phyloP scores from a whole-genome alignment of 2,888 invertebrate genomes.

The Teleogryllus oceanicus region DNA sequence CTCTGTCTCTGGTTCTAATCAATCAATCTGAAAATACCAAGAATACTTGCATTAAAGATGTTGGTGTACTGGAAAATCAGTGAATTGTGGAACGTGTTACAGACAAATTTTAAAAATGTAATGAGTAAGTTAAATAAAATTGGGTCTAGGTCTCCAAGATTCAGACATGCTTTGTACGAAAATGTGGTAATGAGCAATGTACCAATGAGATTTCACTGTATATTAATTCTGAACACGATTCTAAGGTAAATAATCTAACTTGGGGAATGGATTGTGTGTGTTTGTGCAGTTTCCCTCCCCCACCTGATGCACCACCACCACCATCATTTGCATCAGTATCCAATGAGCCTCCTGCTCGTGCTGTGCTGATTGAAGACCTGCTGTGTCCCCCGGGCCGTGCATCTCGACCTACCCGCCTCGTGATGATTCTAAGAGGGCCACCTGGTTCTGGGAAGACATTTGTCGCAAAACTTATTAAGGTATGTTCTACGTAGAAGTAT shows the following conservation, averaged over 20 bases:
- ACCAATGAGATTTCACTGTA: not conserved
- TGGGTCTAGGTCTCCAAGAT: no score
- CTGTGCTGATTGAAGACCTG: constrained; percentile 74
- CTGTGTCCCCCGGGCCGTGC: constrained; percentile 74
- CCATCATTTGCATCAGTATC: constrained; percentile 29
- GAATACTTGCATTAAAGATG: no score
- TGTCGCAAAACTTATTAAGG: constrained; percentile 82
- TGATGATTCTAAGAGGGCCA: constrained; percentile 84
- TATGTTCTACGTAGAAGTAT: constrained; percentile 41
- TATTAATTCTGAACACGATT: not conserved
- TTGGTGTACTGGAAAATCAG: no score
- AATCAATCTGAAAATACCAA: no score
- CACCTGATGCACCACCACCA: constrained; percentile 31
- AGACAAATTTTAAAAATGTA: no score
- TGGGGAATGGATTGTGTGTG: not conserved
- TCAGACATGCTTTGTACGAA: no score
- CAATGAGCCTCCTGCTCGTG: constrained; percentile 29
- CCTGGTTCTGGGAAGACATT: constrained; percentile 95
- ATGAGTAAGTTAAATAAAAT: no score
- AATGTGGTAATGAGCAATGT: not conserved
- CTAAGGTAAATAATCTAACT: not conserved
- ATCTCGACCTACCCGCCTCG: constrained; percentile 72
- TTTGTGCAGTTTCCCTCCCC: constrained; percentile 19
- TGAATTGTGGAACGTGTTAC: no score
- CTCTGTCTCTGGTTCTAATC: no score